These are phyloP conservation scores for Acropora tenuis DNA, from an alignment of 64 coral and sea anemone genomes.

Conservation along the genomic window DNA sequence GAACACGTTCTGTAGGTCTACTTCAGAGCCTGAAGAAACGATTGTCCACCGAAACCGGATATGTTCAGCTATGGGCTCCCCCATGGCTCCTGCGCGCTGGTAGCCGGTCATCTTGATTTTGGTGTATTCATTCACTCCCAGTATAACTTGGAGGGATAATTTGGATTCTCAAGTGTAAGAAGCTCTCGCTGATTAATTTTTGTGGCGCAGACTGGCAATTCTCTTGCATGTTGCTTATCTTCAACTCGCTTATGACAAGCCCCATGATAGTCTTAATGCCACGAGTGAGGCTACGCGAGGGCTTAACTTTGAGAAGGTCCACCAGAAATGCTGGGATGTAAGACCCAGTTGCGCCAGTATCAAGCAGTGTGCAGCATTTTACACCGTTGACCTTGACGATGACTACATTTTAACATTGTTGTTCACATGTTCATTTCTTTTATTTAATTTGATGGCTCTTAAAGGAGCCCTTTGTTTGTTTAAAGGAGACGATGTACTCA, in stretches of 20 bases:
- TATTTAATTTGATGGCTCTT: too few species aligned
- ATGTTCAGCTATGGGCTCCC: slow-evolving; percentile 22
- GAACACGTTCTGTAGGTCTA: slow-evolving; percentile 21
- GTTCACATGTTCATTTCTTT: too few species aligned
- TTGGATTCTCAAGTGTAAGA: slow-evolving; percentile 34
- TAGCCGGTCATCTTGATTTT: slow-evolving; percentile 47
- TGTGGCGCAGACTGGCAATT: slow-evolving; percentile 9
- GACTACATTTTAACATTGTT: background rate
- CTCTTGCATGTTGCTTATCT: slow-evolving; percentile 18
- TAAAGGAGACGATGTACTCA: too few species aligned
- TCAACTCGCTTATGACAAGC: background rate
- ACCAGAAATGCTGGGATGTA: slow-evolving; percentile 4
- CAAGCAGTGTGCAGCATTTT: slow-evolving; percentile 29
- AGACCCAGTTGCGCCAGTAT: slow-evolving; percentile 4
- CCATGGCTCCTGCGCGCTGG: slow-evolving; percentile 34
- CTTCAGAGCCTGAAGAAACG: slow-evolving; percentile 8
- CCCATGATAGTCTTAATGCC: slow-evolving; percentile 46
- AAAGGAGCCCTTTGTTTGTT: too few species aligned
- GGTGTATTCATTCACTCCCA: slow-evolving; percentile 41
- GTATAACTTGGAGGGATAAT: slow-evolving; percentile 41
- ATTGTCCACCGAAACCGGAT: slow-evolving; percentile 10
- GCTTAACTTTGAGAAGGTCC: slow-evolving; percentile 13
- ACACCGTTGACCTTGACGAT: slow-evolving; percentile 53
- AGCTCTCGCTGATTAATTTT: slow-evolving; percentile 28
- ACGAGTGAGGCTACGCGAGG: background rate